Conservation (phyloP, 2,888 invertebrate species). For the Brenthis daphne region DNA sequence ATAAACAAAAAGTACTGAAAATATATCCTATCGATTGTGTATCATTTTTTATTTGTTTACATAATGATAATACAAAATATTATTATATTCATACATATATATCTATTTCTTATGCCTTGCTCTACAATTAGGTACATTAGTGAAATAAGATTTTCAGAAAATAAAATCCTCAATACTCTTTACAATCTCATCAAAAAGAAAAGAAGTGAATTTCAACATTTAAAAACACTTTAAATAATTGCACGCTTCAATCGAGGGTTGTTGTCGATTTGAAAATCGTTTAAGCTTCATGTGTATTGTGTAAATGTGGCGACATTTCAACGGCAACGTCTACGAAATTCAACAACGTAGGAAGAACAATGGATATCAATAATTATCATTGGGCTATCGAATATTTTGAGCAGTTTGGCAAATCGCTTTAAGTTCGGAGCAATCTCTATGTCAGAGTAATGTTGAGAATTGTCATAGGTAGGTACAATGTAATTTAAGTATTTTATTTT, state of each 20-base stretch:
- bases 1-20: too few relatives aligned
- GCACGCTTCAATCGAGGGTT: slow-evolving; percentile 13
- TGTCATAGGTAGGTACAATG: too few relatives aligned
- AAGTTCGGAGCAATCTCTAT: slow-evolving; percentile 14
- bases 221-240: slow-evolving; percentile 18
- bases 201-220: slow-evolving; percentile 19
- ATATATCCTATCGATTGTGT: too few relatives aligned
- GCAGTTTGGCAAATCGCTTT: slow-evolving; percentile 18
- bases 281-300: slow-evolving; percentile 6
- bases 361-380: slow-evolving; percentile 30
- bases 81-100: too few relatives aligned
- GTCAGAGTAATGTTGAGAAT: not conserved
- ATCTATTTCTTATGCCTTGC: too few relatives aligned
- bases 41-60: too few relatives aligned
- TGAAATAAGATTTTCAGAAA: not conserved
- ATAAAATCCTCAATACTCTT: not conserved
- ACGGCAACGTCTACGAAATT: slow-evolving; percentile 6
- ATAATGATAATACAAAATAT: too few relatives aligned
- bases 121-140: too few relatives aligned
- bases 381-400: slow-evolving; percentile 18
- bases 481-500: too few relatives aligned
- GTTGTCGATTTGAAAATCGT: slow-evolving; percentile 13
- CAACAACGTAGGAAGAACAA: slow-evolving; percentile 22
- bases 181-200: slow-evolving; percentile 17
- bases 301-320: slow-evolving; percentile 2